Evolutionary conservation across 1,140 invertebrate species (phyloP).

Genomic region (Phenacoccus solenopsis): DNA sequence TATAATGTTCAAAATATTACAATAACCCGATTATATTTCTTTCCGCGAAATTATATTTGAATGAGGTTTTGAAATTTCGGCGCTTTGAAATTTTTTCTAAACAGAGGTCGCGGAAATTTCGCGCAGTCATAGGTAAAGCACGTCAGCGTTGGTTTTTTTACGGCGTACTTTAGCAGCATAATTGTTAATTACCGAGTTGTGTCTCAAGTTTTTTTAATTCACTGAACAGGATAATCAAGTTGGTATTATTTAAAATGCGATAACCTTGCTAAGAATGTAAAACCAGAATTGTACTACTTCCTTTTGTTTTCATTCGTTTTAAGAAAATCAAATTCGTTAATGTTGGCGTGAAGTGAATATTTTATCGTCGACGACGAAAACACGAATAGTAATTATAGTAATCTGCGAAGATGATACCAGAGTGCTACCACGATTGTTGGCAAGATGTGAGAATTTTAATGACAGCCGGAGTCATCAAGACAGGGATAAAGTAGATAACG

Average conservation of each 20-base stretch:
- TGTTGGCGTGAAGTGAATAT: not conserved
- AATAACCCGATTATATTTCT: not conserved
- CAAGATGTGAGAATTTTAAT: too few relatives aligned
- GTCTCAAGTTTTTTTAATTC: conserved; percentile 2
- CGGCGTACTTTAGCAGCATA: not conserved
- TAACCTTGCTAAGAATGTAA: not conserved
- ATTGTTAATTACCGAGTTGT: not conserved
- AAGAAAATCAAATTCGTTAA: not conserved
- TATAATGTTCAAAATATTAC: not conserved
- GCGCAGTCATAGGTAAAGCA: not conserved
- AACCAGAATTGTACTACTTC: not conserved
- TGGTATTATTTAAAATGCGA: not conserved
- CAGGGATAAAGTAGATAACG: too few relatives aligned
- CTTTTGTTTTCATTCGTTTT: not conserved
- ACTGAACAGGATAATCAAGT: conserved; percentile 1
- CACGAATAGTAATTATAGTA: not conserved
- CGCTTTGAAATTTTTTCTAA: not conserved
- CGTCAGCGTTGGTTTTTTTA: not conserved
- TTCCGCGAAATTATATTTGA: too few relatives aligned
- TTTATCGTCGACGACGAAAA: too few relatives aligned
- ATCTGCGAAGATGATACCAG: too few relatives aligned
- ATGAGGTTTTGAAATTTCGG: too few relatives aligned
- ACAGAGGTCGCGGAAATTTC: not conserved
- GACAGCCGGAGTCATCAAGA: too few relatives aligned
- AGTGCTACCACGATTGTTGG: too few relatives aligned